Conservation (phyloP, 2,797 vertebrate species). For the Eulemur mongoz region DNA sequence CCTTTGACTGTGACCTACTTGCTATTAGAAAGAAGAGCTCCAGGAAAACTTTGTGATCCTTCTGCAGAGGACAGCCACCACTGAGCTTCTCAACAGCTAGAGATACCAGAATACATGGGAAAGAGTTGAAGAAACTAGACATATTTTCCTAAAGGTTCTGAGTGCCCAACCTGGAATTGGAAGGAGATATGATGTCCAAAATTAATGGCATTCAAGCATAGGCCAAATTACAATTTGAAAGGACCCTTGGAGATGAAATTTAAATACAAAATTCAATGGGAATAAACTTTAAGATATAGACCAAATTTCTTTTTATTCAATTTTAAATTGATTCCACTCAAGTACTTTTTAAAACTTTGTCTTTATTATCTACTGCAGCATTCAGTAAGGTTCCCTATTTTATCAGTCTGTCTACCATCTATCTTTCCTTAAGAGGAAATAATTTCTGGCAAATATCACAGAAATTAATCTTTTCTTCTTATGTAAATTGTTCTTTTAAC, state of each 20-base stretch:
- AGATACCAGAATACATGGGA: neutral
- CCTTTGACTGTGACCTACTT: no score
- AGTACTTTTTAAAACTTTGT: neutral
- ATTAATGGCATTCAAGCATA: neutral
- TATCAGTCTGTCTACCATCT: neutral
- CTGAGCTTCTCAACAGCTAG: neutral
- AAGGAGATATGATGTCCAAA: neutral
- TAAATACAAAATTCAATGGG: neutral
- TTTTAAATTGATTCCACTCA: neutral
- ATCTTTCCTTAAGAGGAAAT: neutral
- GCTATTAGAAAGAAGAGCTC: neutral
- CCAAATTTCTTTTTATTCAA: neutral
- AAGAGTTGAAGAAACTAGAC: neutral
- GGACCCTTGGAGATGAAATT: neutral
- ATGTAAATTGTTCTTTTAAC: neutral
- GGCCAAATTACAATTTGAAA: neutral
- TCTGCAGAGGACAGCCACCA: neutral
- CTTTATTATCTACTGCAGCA: neutral
- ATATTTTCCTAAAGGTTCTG: neutral
- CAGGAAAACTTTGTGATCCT: neutral
- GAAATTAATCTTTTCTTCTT: neutral
- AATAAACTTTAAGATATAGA: neutral
- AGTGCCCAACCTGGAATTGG: neutral
- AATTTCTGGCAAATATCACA: neutral
- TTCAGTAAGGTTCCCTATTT: neutral